Base-by-base conservation (phyloP, 2,888 invertebrate genomes). In the Andrena bicolor region DNA sequence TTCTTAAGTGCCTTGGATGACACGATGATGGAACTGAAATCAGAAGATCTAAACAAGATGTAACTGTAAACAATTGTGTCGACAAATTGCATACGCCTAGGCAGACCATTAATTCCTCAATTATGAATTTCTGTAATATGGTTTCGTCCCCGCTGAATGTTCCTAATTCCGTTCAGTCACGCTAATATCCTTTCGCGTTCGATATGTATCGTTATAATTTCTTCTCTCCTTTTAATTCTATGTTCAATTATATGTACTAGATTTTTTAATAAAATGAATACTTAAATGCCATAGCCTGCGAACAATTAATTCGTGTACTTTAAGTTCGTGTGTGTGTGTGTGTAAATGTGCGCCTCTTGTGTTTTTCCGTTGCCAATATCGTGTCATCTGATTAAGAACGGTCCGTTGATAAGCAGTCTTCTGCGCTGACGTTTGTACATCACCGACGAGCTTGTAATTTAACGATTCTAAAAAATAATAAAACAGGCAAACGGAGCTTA, bases 1-100 rank as follows among this genome's bases (percentile, higher is more conserved):
- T 75, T 87, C 66, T 86, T 73, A 83, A 88, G 83, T 88, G 86
- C 84, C 86, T 89, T 82, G 80, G 88, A 89, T 88, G 89, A 87
- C 88, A 86, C 88, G 86, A 88, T 86, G 86, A 74, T 79, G 89
- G 83, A 58, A 80, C 61, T 61, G 61, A 56, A 71, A 26, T 30
- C 23, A 10, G 28, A 76, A 63, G 26, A n/a, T 41, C 35, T 6
- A 51, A 49, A 41, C 41, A 16, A 66, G 26, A 41, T 75, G 20
- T 23, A 56, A 26, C 13, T 58, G 7, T 35, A 58, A 60, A 58
- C n/a, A 48, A 70, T 58, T 35, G 2, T 35, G 41, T n/a, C 16
- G 8, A 28, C 16, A 41, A 41, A 41, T 41, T 16, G 16, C 41
- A 41, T 3, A 16, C 41, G 41, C 41, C 41, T 16, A 41, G 41